A percentile compares a stretch with the other conserved stretches of the same genome.
phyloP scores from a whole-genome alignment of 2,888 invertebrate species.

The Melangyna quadrimaculata region DNA sequence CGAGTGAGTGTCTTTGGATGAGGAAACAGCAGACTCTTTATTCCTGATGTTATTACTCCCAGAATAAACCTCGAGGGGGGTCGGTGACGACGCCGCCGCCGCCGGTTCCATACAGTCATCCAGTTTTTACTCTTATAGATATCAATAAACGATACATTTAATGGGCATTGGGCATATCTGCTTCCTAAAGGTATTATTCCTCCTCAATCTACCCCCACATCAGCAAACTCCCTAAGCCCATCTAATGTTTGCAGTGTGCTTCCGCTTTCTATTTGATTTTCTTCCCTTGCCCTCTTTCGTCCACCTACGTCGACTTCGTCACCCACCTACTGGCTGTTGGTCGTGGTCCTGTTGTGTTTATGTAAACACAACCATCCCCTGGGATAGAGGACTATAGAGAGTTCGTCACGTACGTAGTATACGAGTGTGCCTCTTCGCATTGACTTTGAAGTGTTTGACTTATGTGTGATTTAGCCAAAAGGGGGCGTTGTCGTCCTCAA shows the following conservation, averaged over 20 bases:
- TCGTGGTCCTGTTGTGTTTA: conserved; percentile 66
- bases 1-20: conserved; percentile 49
- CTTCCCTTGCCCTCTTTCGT: conserved; percentile 5
- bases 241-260: conserved; percentile 68
- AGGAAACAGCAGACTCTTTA: conserved; percentile 47
- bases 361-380: conserved; percentile 66
- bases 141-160: conserved; percentile 73
- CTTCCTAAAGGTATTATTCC: conserved; percentile 36
- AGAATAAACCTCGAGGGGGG: conserved; percentile 72
- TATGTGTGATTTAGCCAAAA: conserved; percentile 69
- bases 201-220: conserved; percentile 28
- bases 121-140: conserved; percentile 46
- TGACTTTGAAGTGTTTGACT: conserved; percentile 72
- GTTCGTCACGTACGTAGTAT: conserved; percentile 39
- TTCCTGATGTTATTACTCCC: conserved; percentile 72
- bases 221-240: conserved; percentile 38
- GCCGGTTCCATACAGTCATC: neutral
- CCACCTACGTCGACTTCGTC: conserved; percentile 30
- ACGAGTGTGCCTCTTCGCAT: conserved; percentile 58
- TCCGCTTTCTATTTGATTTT: conserved; percentile 70
- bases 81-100: conserved; percentile 6
- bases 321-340: conserved; percentile 32
- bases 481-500: conserved; percentile 55
- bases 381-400: conserved; percentile 45
- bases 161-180: conserved; percentile 68